These are phyloP conservation scores for Helarctos malayanus DNA, from an alignment of 2,797 vertebrate species.

Conservation along the genomic window DNA sequence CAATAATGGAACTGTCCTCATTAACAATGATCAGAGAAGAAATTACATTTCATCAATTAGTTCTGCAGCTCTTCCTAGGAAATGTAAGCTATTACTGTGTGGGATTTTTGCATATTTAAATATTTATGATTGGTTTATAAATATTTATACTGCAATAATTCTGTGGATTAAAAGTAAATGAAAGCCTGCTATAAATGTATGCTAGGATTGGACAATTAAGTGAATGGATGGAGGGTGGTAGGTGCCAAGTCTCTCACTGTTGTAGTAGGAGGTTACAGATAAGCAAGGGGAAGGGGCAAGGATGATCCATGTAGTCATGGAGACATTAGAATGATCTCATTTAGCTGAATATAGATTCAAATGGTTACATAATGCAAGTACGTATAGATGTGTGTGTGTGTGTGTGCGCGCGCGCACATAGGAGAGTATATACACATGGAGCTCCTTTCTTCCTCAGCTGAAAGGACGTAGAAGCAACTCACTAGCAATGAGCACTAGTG, in stretches of 20 bases:
- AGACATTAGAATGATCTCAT: background rate
- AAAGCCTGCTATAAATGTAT: slow-evolving; percentile 31
- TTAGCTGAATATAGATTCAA: background rate
- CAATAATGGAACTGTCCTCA: background rate
- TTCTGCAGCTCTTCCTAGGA: slow-evolving; percentile 17
- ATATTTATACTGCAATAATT: slow-evolving; percentile 69
- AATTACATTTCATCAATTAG: slow-evolving; percentile 53
- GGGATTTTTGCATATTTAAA: slow-evolving; percentile 37
- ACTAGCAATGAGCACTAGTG: background rate
- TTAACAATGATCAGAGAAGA: slow-evolving; percentile 54
- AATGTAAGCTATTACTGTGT: slow-evolving; percentile 54
- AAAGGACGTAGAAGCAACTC: background rate
- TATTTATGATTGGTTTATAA: slow-evolving; percentile 63
- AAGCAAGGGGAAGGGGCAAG: background rate
- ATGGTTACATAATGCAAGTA: background rate
- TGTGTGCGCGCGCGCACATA: background rate
- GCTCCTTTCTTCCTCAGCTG: background rate
- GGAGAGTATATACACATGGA: background rate
- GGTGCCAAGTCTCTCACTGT: background rate
- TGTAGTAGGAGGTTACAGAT: background rate
- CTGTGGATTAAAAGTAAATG: slow-evolving; percentile 62
- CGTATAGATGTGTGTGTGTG: background rate
- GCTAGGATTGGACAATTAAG: slow-evolving; percentile 41
- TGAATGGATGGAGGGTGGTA: background rate
- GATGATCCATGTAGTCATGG: background rate